phyloP scores from a whole-genome alignment of 2,888 invertebrate species.

The Melinaea marsaeus region DNA sequence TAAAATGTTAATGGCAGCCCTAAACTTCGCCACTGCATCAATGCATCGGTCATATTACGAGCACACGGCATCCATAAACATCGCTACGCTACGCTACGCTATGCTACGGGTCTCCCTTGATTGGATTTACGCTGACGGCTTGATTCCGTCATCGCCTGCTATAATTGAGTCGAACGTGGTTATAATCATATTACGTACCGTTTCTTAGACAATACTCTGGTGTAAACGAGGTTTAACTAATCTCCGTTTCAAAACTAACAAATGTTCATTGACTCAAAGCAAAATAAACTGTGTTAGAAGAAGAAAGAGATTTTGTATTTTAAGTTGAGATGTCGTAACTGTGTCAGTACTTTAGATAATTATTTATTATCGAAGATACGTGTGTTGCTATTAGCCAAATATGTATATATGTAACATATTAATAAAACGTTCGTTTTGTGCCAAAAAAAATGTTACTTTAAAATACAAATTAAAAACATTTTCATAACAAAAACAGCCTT shows the following conservation, averaged over 20 bases:
- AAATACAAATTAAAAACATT: background rate
- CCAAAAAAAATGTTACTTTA: background rate
- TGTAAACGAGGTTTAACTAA: no score
- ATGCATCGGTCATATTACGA: slow-evolving; percentile 65
- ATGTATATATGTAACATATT: no score
- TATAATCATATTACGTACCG: background rate
- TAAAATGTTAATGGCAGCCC: slow-evolving; percentile 43
- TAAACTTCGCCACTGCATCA: slow-evolving; percentile 51
- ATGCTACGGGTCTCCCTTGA: slow-evolving; percentile 44
- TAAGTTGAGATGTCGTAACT: no score
- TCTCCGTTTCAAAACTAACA: no score
- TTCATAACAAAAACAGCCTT: slow-evolving; percentile 7
- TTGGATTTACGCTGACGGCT: slow-evolving; percentile 63
- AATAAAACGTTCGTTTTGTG: no score
- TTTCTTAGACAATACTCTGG: background rate
- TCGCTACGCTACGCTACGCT: slow-evolving; percentile 38
- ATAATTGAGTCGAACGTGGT: slow-evolving; percentile 22
- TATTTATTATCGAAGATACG: no score
- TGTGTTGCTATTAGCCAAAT: no score
- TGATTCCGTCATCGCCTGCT: slow-evolving; percentile 30
- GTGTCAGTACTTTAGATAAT: no score
- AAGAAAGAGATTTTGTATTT: no score
- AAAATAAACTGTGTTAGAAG: no score
- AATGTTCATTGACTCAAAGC: no score
- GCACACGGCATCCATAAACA: slow-evolving; percentile 48